phyloP scores from a whole-genome alignment of 2,113 vertebrate species.

The Scatophagus argus region DNA sequence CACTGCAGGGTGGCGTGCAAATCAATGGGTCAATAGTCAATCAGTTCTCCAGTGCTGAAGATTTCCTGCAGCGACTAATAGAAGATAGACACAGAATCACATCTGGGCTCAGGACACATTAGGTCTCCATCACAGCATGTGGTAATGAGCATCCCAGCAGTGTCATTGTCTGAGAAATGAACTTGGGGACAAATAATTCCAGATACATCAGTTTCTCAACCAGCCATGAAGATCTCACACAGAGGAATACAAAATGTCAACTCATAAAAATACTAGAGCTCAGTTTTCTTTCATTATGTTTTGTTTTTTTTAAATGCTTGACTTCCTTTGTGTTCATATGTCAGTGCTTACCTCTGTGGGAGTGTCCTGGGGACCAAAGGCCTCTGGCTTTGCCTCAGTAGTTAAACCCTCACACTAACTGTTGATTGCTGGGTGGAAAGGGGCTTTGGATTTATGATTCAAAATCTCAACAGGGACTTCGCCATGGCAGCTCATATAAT shows the following conservation, averaged over 20 bases:
- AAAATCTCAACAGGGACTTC: constrained; percentile 64
- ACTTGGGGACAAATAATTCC: neutral
- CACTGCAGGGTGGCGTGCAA: constrained; percentile 24
- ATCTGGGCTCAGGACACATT: constrained; percentile 29
- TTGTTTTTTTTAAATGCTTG: neutral
- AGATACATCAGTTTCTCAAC: neutral
- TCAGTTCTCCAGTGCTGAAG: constrained; percentile 2
- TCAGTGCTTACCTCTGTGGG: constrained; percentile 29
- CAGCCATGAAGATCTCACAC: constrained; percentile 9
- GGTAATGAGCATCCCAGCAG: constrained; percentile 29
- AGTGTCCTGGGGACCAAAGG: constrained; percentile 19
- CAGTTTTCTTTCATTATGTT: neutral
- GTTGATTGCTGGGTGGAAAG: constrained; percentile 70
- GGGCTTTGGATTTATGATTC: constrained; percentile 65
- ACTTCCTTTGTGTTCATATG: constrained; percentile 21
- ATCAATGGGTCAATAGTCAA: constrained; percentile 34
- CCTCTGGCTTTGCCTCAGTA: constrained; percentile 27
- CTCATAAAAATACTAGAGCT: constrained; percentile 10
- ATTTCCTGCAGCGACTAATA: constrained; percentile 21
- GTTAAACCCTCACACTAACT: constrained; percentile 67
- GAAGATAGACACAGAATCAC: constrained; percentile 6
- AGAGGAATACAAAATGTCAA: constrained; percentile 17
- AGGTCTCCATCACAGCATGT: constrained; percentile 12
- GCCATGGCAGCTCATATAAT: constrained; percentile 69
- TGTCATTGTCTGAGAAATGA: constrained; percentile 6